phyloP scores from a whole-genome alignment of 2,113 vertebrate genomes.

The Kobus ellipsiprymnus region DNA sequence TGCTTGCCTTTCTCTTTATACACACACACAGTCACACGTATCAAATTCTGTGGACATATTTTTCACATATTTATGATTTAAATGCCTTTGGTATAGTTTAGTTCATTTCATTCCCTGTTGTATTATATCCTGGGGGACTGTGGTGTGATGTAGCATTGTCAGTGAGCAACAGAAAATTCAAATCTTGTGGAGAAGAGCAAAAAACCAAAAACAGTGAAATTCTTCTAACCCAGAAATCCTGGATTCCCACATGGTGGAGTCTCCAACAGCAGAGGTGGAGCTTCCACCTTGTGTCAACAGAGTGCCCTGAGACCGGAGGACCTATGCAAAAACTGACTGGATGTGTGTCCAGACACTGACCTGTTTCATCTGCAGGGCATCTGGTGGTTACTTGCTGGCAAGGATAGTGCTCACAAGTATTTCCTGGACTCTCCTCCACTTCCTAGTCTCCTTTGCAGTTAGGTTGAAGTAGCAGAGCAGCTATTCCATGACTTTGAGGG shows the following conservation, averaged over 20 bases:
- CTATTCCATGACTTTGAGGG: background rate
- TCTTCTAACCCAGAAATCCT: background rate
- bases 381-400: too few species aligned
- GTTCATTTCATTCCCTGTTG: background rate
- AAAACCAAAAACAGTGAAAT: background rate
- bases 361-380: background rate
- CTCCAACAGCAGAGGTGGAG: background rate
- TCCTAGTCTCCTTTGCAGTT: background rate
- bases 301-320: too few species aligned
- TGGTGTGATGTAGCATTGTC: background rate
- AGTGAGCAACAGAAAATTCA: background rate
- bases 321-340: fast-evolving
- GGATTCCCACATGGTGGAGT: background rate
- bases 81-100: background rate
- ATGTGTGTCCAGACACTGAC: fast-evolving
- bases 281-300: fast-evolving
- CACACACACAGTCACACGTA: background rate
- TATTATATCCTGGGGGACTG: too few species aligned
- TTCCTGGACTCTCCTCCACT: fast-evolving
- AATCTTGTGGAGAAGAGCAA: background rate
- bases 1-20: background rate
- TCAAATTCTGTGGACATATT: background rate
- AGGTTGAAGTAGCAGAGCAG: background rate
- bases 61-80: background rate
- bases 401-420: background rate